These are phyloP conservation scores for Notechis scutatus DNA, from an alignment of 2,113 vertebrate species.

Conservation along the genomic window DNA sequence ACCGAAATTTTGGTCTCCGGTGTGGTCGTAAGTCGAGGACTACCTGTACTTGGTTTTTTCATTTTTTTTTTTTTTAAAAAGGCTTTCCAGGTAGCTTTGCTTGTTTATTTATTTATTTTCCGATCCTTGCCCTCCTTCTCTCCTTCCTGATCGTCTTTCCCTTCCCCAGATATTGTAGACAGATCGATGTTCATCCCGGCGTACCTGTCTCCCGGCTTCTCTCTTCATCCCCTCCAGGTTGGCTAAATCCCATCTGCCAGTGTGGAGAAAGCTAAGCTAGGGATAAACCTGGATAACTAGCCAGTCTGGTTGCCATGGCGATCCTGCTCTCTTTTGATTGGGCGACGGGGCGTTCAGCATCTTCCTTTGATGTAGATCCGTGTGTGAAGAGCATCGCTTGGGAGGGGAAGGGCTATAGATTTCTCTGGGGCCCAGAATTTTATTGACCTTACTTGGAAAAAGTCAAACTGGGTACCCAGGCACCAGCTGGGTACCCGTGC, in stretches of 20 bases:
- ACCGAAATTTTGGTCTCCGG: no score
- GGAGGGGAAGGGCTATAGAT: background rate
- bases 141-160: background rate
- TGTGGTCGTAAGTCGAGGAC: no score
- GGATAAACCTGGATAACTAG: background rate
- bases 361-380: accelerated
- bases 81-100: no score
- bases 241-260: background rate
- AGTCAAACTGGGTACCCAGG: background rate
- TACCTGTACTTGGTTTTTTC: no score
- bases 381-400: accelerated
- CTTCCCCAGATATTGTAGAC: background rate
- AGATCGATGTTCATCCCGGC: background rate
- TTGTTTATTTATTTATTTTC: background rate
- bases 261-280: background rate
- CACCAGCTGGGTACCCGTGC: no score
- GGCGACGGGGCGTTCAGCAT: background rate
- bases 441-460: constrained; percentile 3
- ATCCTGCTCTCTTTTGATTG: background rate
- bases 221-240: background rate
- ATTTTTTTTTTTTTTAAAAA: no score
- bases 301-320: background rate
- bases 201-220: background rate
- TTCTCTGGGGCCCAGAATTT: background rate
- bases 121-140: background rate